Base-by-base conservation (phyloP, 2,888 invertebrate species). In the Amaurobius ferox region DNA sequence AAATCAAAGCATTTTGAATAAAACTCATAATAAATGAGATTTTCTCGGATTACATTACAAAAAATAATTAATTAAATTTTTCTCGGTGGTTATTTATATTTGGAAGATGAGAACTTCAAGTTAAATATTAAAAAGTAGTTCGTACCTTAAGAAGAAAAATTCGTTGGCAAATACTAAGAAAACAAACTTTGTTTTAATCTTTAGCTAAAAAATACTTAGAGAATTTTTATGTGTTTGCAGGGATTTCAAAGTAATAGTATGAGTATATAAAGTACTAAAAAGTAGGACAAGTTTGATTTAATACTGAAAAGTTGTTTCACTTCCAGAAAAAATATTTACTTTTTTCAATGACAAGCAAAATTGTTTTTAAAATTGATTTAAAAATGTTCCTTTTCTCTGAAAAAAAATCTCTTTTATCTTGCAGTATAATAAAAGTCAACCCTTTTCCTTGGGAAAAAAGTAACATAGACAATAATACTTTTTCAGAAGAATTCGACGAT, bases 201-300 rank as follows among this genome's bases (percentile, higher is more conserved):
- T 16, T 9, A 16, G 2, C 16, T 44, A 44, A 44, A 44, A 44
- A 44, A 16, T 44, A 16, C 44, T 44, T 44, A 2, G 16, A 16
- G 9, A 44, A 2, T 16, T 16, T 16, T 44, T 44, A 7, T 16
- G 44, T 44, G 16, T 44, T 44, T 44, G 9, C 44, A 44, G 16
- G 44, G 44, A 44, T 44, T 44, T 44, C 44, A 44, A 44, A 44
- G 44, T 44, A 44, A 44, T 44, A 44, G 16, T 44, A 44, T 44
- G 16, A 44, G 44, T 16, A 44, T 44, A 44, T 16, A 44, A 7
- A 13, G 16, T 44, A 44, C 13, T 16, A 44, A 16, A 44, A 44
- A 7, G 9, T 7, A 35, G 9, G 35, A 35, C n/a, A 5, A 35
- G 35, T 7, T 9, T 35, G 5, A 35, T 5, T 16, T 44, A 5